These are phyloP conservation scores for Lordiphosa collinella DNA, from an alignment of 1,140 invertebrate species.

Conservation along the genomic window DNA sequence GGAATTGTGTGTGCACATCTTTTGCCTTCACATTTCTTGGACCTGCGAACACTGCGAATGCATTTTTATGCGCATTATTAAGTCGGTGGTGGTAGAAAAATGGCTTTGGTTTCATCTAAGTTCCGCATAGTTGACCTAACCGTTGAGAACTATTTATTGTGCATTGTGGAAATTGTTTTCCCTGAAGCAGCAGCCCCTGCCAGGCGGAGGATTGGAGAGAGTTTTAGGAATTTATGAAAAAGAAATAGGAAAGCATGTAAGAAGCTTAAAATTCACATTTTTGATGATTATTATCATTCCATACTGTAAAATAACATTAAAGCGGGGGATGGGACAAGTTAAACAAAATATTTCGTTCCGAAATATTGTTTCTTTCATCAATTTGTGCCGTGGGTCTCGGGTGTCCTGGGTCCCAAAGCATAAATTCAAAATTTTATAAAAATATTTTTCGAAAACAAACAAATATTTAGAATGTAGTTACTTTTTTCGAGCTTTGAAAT, in stretches of 20 bases:
- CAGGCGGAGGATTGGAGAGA: not conserved
- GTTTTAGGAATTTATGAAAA: not conserved
- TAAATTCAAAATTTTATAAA: no score
- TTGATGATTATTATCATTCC: no score
- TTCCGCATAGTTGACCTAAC: constrained; percentile 14
- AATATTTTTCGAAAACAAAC: no score
- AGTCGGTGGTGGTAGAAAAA: constrained; percentile 21
- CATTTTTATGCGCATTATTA: constrained; percentile 53
- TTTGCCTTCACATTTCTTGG: constrained; percentile 12
- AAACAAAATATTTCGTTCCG: no score
- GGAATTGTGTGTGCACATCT: constrained; percentile 3
- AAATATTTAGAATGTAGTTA: no score
- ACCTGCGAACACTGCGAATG: constrained; percentile 19
- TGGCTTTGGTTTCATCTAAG: constrained; percentile 37
- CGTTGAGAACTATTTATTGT: constrained; percentile 32
- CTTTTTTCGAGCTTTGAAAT: no score
- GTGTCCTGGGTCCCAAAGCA: no score
- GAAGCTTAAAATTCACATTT: no score
- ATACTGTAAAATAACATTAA: no score
- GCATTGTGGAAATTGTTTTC: constrained; percentile 18
- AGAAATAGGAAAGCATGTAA: not conserved
- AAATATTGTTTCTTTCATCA: no score
- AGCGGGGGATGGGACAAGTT: no score
- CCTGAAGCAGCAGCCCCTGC: not conserved
- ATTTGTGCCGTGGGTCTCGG: no score